Evolutionary conservation across 2,797 vertebrate genomes (phyloP).

Genomic region (Lithobates pipiens): DNA sequence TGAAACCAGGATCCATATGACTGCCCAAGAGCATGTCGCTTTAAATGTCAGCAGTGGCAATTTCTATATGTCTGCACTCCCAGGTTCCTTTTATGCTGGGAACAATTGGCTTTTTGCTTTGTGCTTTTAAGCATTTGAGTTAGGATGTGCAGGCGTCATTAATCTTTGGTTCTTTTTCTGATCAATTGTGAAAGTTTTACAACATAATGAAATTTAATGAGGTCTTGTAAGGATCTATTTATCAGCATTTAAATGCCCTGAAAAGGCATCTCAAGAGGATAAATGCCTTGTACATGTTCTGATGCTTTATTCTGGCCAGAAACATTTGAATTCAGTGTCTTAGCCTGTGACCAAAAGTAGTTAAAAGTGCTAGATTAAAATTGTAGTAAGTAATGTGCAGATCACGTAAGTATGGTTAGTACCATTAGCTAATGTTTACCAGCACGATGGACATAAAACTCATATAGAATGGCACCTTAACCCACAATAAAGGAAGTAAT

Average conservation of each 20-base stretch:
- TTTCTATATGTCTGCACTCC: not conserved
- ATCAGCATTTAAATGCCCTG: constrained; percentile 9
- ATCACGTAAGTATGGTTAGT: not conserved
- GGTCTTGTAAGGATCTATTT: constrained; percentile 16
- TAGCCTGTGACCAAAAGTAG: not conserved
- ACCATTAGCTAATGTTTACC: no score
- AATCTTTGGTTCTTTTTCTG: constrained; percentile 17
- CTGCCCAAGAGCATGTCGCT: not conserved
- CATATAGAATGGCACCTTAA: no score
- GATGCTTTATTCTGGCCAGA: not conserved
- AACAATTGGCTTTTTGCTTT: not conserved
- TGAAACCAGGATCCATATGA: not conserved
- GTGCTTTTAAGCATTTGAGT: not conserved
- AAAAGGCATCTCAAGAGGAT: constrained; percentile 1
- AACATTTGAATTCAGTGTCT: not conserved
- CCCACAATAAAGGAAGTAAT: no score
- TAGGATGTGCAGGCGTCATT: not conserved
- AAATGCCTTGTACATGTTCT: not conserved
- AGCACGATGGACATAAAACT: no score
- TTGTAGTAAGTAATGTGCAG: no score
- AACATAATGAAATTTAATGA: constrained; percentile 45
- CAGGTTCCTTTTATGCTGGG: not conserved
- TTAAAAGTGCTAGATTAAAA: not conserved
- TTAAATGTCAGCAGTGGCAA: not conserved
- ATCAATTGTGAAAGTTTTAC: constrained; percentile 29